Evolutionary conservation across 2,113 vertebrate species (phyloP).

Genomic region (Chionodraco myersi): DNA sequence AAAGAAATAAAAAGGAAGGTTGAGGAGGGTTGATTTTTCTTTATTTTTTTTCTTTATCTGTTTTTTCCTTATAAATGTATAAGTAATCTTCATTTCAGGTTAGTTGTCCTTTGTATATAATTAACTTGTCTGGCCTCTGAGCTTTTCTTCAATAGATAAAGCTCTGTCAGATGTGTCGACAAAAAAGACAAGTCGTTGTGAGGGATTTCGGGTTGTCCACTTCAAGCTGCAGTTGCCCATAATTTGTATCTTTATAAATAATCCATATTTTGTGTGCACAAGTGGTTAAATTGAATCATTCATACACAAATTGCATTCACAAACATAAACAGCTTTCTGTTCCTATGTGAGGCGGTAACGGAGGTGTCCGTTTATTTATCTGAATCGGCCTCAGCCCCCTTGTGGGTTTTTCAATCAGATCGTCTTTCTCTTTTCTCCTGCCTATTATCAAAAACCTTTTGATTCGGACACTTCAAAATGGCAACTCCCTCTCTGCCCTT

Average conservation of each 20-base stretch:
- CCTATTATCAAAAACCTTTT: not conserved
- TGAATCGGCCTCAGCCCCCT: not conserved
- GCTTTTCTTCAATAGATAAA: not conserved
- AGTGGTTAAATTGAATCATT: not conserved
- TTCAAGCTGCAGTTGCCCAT: not conserved
- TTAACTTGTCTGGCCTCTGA: not conserved
- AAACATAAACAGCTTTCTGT: not conserved
- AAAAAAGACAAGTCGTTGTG: too few relatives aligned
- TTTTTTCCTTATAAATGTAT: too few relatives aligned
- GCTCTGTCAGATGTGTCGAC: not conserved
- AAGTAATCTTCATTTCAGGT: too few relatives aligned
- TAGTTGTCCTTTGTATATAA: too few relatives aligned
- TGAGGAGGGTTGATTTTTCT: too few relatives aligned
- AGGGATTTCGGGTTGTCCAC: too few relatives aligned
- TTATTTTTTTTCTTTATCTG: too few relatives aligned
- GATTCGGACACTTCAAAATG: slow-evolving; percentile 41
- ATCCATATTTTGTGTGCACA: not conserved
- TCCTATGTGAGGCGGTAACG: not conserved
- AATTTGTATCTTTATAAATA: not conserved
- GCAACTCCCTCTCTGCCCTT: slow-evolving; percentile 25
- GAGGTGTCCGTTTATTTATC: slow-evolving; percentile 15
- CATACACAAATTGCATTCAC: not conserved
- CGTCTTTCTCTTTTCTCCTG: not conserved
- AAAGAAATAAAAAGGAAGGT: too few relatives aligned
- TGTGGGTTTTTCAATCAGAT: slow-evolving; percentile 29